Evolutionary conservation across 2,113 vertebrate species (phyloP).

Genomic region (Eonycteris spelaea): DNA sequence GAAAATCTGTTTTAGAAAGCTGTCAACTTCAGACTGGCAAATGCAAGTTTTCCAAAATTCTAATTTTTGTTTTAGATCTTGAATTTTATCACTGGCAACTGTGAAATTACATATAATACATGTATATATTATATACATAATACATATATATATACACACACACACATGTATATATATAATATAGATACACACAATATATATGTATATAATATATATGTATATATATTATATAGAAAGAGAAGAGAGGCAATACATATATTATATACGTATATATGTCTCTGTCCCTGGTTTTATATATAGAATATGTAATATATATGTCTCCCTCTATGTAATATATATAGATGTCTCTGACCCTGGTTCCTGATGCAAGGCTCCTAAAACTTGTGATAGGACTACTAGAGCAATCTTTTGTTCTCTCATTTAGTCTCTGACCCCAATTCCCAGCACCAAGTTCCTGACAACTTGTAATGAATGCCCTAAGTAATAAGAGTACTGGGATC

Average conservation of each 20-base stretch:
- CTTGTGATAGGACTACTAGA: neutral
- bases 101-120: neutral
- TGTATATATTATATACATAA: no score
- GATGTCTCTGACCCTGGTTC: neutral
- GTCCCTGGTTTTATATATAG: no score
- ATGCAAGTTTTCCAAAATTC: neutral
- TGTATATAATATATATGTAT: no score
- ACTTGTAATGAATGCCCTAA: neutral
- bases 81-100: neutral
- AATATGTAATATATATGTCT: no score
- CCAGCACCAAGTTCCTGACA: neutral
- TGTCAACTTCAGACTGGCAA: neutral
- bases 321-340: no score
- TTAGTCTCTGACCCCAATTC: neutral
- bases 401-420: neutral
- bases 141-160: neutral
- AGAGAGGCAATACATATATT: no score
- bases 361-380: neutral
- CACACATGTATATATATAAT: no score
- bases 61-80: neutral
- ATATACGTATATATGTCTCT: no score
- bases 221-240: no score
- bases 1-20: neutral
- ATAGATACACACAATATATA: no score
- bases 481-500: neutral